Conservation (phyloP, 2,888 invertebrate species). For the Pterobdella sp. region DNA sequence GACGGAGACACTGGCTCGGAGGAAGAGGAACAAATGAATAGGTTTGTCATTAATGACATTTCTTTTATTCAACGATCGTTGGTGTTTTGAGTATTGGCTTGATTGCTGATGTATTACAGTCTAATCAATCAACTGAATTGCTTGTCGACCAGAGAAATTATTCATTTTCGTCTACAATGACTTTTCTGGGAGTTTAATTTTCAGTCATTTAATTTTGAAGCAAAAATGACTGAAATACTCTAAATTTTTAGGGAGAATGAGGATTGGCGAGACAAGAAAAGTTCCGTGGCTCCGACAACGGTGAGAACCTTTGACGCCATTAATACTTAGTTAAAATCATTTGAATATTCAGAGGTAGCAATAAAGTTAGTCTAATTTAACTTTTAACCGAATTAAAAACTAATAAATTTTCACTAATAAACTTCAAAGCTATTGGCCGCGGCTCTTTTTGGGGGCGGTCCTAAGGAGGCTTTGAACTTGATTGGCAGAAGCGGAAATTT, state of each 20-base stretch:
- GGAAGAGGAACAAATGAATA: constrained; percentile 34
- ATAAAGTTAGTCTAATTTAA: no score
- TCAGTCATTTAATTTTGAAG: no score
- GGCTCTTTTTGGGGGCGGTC: constrained; percentile 21
- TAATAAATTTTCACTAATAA: no score
- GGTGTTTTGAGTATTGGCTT: neutral
- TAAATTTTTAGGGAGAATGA: constrained; percentile 7
- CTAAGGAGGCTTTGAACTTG: constrained; percentile 20
- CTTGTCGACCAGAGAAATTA: no score
- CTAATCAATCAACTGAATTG: no score
- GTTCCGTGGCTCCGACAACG: constrained; percentile 17
- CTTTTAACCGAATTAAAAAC: no score
- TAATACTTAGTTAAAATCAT: no score
- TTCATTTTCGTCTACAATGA: neutral
- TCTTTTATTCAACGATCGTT: neutral
- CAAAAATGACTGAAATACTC: no score
- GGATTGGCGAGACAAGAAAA: constrained; percentile 23
- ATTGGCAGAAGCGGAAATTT: constrained; percentile 21
- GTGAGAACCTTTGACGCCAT: neutral
- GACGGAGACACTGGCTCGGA: constrained; percentile 31
- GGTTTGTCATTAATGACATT: neutral
- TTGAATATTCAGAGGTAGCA: no score
- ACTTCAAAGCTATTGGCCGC: constrained; percentile 22
- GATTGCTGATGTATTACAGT: no score
- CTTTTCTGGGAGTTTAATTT: no score